Evolutionary conservation across 2,888 invertebrate genomes (phyloP).

Genomic region (Meandrusa payeni): DNA sequence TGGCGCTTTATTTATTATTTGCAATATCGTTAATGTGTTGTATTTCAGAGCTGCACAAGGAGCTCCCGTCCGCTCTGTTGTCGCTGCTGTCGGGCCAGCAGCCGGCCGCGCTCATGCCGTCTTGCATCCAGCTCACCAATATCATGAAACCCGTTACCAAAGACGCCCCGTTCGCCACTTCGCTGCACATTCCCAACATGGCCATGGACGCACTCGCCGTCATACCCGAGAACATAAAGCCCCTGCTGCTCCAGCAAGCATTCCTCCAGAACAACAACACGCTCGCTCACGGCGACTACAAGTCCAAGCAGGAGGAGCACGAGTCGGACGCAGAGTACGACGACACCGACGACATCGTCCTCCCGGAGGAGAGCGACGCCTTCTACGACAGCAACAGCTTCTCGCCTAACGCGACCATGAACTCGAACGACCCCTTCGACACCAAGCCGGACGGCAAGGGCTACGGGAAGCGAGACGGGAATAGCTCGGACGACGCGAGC

Average conservation of each 20-base stretch:
- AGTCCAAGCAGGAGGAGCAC: conserved; percentile 65
- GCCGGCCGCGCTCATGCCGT: conserved; percentile 47
- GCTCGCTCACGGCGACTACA: conserved; percentile 44
- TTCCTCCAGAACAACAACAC: conserved; percentile 66
- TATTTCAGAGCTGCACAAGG: conserved; percentile 73
- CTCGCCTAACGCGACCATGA: conserved; percentile 19
- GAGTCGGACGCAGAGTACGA: conserved; percentile 76
- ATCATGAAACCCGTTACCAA: conserved; percentile 34
- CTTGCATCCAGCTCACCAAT: conserved; percentile 51
- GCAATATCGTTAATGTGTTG: conserved; percentile 71
- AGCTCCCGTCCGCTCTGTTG: conserved; percentile 70
- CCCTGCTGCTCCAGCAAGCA: conserved; percentile 61
- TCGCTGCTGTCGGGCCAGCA: conserved; percentile 66
- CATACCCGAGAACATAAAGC: conserved; percentile 53
- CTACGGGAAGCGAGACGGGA: conserved; percentile 47
- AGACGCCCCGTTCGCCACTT: conserved; percentile 30
- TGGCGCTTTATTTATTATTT: conserved; percentile 66
- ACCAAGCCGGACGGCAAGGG: conserved; percentile 61
- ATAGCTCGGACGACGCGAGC: conserved; percentile 72
- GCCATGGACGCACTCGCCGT: conserved; percentile 39
- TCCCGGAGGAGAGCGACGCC: conserved; percentile 65
- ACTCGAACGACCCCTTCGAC: conserved; percentile 44
- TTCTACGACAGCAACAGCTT: conserved; percentile 41
- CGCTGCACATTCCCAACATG: conserved; percentile 35
- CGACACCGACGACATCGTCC: conserved; percentile 76